A percentile compares a stretch with the other conserved stretches of the same genome.
Evolutionary conservation across 2,888 invertebrate genomes (phyloP).

Genomic region (Venusia cambrica): DNA sequence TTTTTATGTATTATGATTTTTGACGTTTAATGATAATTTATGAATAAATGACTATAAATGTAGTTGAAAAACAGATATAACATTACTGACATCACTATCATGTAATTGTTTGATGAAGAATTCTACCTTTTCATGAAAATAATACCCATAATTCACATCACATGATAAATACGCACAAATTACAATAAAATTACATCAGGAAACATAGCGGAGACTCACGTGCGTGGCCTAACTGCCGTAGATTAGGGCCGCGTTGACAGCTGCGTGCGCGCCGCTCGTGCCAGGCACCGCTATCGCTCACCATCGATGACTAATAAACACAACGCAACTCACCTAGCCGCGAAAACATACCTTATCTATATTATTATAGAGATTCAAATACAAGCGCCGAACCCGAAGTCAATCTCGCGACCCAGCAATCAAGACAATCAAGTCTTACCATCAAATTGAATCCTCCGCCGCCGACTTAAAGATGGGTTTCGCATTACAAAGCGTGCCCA

Average conservation of each 20-base stretch:
- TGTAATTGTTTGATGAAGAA: no score
- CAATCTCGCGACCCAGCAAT: conserved; percentile 49
- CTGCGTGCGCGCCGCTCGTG: conserved; percentile 77
- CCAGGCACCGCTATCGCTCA: conserved; percentile 76
- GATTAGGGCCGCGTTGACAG: conserved; percentile 80
- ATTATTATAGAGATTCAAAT: conserved; percentile 21
- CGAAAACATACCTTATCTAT: conserved; percentile 25
- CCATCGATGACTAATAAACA: conserved; percentile 80
- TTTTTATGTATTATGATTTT: no score
- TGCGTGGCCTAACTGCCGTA: conserved; percentile 79
- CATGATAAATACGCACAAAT: conserved; percentile 80
- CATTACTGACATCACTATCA: no score
- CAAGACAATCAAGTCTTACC: conserved; percentile 45
- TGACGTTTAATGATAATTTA: no score
- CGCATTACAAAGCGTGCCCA: conserved; percentile 32
- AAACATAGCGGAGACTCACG: conserved; percentile 73
- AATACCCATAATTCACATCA: conserved; percentile 63
- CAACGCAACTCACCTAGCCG: conserved; percentile 31
- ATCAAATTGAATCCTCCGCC: conserved; percentile 41
- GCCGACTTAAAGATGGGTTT: conserved; percentile 41
- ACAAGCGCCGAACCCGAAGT: conserved; percentile 18
- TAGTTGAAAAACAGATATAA: no score
- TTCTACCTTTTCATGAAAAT: no score
- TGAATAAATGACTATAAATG: no score
- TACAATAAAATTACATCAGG: conserved; percentile 72